Evolutionary conservation across 2,113 vertebrate genomes (phyloP), one percentile per base, ranked within the genome.

Genomic region (Tympanuchus pallidicinctus): DNA sequence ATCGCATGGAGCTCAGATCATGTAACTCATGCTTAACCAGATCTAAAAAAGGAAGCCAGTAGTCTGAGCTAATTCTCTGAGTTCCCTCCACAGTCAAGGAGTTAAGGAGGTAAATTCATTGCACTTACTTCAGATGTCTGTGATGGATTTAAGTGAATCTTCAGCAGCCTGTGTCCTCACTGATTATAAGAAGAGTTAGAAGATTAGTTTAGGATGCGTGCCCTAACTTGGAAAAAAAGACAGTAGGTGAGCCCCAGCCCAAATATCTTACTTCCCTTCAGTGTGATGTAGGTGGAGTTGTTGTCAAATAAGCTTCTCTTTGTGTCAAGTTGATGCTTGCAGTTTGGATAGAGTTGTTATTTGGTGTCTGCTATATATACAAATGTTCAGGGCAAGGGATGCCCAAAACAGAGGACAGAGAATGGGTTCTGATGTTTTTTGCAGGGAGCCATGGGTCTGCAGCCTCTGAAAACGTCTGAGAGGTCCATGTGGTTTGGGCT

Each of bases 381-480:
- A 86, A 92, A 32, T 5, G 14, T 70, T 74, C 25, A 20, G 72
- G 67, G 80, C 8, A 57, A 56, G 21, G 18, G 12, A 5, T 30
- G 24, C 48, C 67, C 63, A 69, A 71, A 86, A 60, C 25, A 40
- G 19, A 52, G 38, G 43, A 34, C 2, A 4, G 34, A 65, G 60
- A 80, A 74, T 45, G 7, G 57, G 34, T 74, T 78, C 34, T 75
- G 38, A 17, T 82, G n/a, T 45, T 8, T 70, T 95, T 80, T 59
- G 52, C 54, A 59, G 48, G 76, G 73, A 92, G 40, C 38, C 0
- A 0, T 0, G 0, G 38, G 36, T 34, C 47, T 81, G 61, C 61
- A 81, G 67, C 73, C 38, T 86, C 82, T 42, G 43, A 90, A 88
- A 93, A 93, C 92, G 75, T 83, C 80, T 86, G 92, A 88, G 91